Base-by-base conservation (phyloP, 2,797 vertebrate species). In the Vultur gryphus region DNA sequence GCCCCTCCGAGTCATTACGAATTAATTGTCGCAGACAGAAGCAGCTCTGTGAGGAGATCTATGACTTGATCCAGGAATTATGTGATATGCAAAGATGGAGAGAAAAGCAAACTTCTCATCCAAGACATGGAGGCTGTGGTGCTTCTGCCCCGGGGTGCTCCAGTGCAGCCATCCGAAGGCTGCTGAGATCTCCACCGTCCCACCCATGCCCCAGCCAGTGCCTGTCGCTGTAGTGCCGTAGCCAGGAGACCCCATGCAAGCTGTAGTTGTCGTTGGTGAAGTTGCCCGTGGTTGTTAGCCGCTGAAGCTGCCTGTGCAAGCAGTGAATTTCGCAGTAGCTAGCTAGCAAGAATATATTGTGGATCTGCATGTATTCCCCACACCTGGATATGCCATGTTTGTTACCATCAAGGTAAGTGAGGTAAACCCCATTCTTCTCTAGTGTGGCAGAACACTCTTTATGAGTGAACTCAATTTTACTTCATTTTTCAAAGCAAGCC, bases 181-280 rank as follows among this genome's bases (percentile, higher is more conserved):
- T 87, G 41, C 43, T 8, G 77, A 43, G 70, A 17, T 65, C 65
- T 75, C 21, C n/a, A 1, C 18, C 0, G 0, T 84, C 49, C 46
- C 43, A 70, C 9, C 43, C 1, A 0, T 48, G 62, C 48, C 20
- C 31, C 54, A n/a, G 26, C 11, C 16, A 31, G 59, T 2, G 10
- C 29, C 24, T 19, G 48, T n/a, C 10, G 8, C 70, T 6, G 0
- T 1, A 6, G 21, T n/a, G 49, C 37, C 4, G 0, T 9, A 66
- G 35, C 73, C 33, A 35, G 49, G 35, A 64, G 75, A 51, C 16
- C n/a, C 51, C 16, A 2, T 13, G 26, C 39, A 39, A 43, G 43
- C 43, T 48, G 31, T 57, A 1, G 29, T 10, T 70, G 28, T 29
- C 4, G 1, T 2, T 62, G 31, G 21, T 62, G 52, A 49, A 57